Conservation (phyloP, 35 echinoderm and acorn worm genomes). For the Stichopus chloronotus region DNA sequence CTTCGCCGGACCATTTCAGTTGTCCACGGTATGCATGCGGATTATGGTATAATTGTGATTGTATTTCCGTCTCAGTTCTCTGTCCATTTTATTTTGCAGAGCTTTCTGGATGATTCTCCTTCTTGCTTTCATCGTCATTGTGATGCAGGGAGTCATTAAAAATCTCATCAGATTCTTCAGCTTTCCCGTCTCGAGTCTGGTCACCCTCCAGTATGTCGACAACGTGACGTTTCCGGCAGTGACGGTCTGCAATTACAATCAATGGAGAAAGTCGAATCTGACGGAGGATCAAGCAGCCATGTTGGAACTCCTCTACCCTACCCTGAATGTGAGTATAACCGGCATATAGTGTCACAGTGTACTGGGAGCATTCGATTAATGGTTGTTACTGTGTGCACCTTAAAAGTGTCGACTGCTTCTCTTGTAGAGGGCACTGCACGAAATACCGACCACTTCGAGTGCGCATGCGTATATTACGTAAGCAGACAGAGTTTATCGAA, state of each 20-base stretch:
- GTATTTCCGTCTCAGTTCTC: background rate
- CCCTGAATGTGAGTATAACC: conserved; percentile 9
- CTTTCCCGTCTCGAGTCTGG: conserved; percentile 45
- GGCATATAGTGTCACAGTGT: too few relatives aligned
- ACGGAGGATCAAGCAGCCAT: conserved; percentile 33
- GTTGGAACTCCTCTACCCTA: conserved; percentile 46
- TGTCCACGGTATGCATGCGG: background rate
- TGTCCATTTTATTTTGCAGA: background rate
- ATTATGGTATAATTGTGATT: background rate
- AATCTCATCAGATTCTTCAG: conserved; percentile 39
- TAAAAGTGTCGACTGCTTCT: too few relatives aligned
- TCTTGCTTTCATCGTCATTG: background rate
- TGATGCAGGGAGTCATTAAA: conserved; percentile 23
- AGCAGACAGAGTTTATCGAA: too few relatives aligned
- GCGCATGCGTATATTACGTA: too few relatives aligned
- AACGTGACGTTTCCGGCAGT: conserved; percentile 53
- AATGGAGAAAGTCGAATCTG: conserved; percentile 51
- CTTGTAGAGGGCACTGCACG: too few relatives aligned
- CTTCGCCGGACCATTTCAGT: background rate
- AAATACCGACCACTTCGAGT: too few relatives aligned
- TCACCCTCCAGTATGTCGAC: conserved; percentile 52
- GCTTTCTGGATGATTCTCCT: conserved; percentile 4
- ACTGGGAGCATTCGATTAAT: too few relatives aligned
- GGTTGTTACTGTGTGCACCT: too few relatives aligned
- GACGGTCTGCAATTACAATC: conserved; percentile 67